Base-by-base conservation (phyloP, 2,113 vertebrate genomes). In the Ondatra zibethicus region DNA sequence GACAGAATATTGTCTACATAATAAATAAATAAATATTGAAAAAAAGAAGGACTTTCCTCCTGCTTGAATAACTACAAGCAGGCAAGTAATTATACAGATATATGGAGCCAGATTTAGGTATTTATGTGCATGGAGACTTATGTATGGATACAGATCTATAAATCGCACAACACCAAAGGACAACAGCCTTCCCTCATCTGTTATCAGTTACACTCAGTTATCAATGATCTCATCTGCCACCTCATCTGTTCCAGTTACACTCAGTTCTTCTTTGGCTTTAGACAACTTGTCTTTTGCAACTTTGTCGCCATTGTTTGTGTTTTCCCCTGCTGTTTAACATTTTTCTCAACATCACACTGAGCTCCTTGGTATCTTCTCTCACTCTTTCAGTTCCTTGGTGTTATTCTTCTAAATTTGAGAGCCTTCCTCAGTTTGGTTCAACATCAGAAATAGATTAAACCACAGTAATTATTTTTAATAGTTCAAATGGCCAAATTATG, bases 101-200 rank as follows among this genome's bases (percentile, higher is more conserved):
- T 19, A 47, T 36, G 39, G 19, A 52, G 9, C 23, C n/a, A 61
- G 36, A 66, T 31, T 4, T 5, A 6, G 36, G 47, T 42, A 16
- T 68, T 42, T 50, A 10, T 33, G 3, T 31, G 73, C 25, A n/a
- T 31, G 33, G 13, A 47, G 13, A 45, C 8, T 61, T 21, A 63
- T 3, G 11, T 29, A 4, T 2, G 7, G 5, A 25, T 17, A 21
- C 3, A 39, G 13, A n/a, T 77, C 52, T 7, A 5, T 27, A 45
- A 55, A 4, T 2, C 7, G 10, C 10, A 27, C 23, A 23, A 0
- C 10, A 5, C 7, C 6, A 0, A 10, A 13, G 1, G 29, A 14
- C 19, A 39, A 29, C 13, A 11, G 4, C 5, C 39, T 14, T 6
- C 52, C 14, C 36, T 31, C 3, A 1, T 39, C 39, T 76, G 33